Conservation (phyloP, 2,888 invertebrate genomes). For the Cheilosia urbana region DNA sequence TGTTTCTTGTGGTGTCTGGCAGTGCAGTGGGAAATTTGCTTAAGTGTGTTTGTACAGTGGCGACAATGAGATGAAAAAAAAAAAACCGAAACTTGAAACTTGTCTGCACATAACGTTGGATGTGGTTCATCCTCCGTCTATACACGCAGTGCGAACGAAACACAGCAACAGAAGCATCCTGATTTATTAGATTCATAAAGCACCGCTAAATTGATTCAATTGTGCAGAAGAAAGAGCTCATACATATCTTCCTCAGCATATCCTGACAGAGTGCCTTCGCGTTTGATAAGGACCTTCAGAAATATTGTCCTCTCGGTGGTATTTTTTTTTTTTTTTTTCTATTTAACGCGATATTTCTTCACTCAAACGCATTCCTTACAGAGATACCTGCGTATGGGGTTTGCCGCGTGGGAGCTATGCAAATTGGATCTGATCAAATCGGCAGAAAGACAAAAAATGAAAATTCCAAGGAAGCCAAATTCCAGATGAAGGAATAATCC, state of each 20-base stretch:
- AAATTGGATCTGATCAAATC: slow-evolving; percentile 58
- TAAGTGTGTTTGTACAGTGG: slow-evolving; percentile 22
- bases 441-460: slow-evolving; percentile 8
- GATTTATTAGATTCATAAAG: slow-evolving; percentile 72
- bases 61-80: slow-evolving; percentile 20
- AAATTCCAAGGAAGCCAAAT: not conserved
- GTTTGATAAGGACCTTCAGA: slow-evolving; percentile 24
- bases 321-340: not conserved
- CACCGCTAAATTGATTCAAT: slow-evolving; percentile 72
- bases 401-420: slow-evolving; percentile 1
- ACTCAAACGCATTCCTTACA: slow-evolving; percentile 16
- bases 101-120: slow-evolving; percentile 44
- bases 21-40: slow-evolving; percentile 53
- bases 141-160: not conserved
- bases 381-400: slow-evolving; percentile 1
- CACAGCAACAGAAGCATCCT: slow-evolving; percentile 43
- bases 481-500: slow-evolving; percentile 50
- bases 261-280: slow-evolving; percentile 7
- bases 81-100: slow-evolving; percentile 47
- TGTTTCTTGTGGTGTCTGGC: not conserved
- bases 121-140: not conserved
- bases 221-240: slow-evolving; percentile 54
- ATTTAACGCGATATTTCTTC: slow-evolving; percentile 10
- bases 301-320: not conserved
- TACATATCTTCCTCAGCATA: slow-evolving; percentile 37